phyloP scores from a whole-genome alignment of 2,888 invertebrate genomes.

The Ornithoptera alexandrae region DNA sequence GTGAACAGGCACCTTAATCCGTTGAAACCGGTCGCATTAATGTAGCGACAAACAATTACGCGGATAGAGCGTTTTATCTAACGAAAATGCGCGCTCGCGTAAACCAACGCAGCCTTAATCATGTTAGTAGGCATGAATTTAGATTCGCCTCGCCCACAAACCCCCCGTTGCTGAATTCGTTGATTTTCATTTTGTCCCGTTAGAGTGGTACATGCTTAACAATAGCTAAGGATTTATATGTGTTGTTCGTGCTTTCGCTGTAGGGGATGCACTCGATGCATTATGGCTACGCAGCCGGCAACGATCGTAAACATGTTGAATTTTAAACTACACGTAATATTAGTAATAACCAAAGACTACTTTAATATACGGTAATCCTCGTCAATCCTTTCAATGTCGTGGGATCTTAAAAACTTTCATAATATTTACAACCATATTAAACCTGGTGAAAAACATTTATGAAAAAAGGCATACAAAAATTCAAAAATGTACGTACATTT shows the following conservation, averaged over 20 bases:
- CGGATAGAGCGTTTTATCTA: slow-evolving; percentile 51
- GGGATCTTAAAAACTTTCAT: too few relatives aligned
- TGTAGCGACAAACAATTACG: slow-evolving; percentile 45
- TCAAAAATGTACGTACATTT: too few relatives aligned
- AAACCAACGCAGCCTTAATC: slow-evolving; percentile 56
- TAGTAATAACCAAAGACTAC: too few relatives aligned
- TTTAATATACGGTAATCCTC: too few relatives aligned
- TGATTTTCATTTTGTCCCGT: slow-evolving; percentile 38
- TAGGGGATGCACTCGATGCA: background rate
- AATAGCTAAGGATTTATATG: slow-evolving; percentile 24
- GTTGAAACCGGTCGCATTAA: slow-evolving; percentile 41
- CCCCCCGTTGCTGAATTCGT: slow-evolving; percentile 18
- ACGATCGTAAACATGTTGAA: background rate
- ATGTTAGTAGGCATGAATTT: slow-evolving; percentile 60
- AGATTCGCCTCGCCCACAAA: slow-evolving; percentile 43
- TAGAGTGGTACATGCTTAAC: slow-evolving; percentile 19
- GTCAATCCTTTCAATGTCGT: too few relatives aligned
- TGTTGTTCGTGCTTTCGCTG: background rate
- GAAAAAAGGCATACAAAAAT: too few relatives aligned
- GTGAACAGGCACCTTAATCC: slow-evolving; percentile 26
- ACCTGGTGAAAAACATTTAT: too few relatives aligned
- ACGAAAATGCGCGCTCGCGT: slow-evolving; percentile 45
- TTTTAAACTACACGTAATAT: too few relatives aligned
- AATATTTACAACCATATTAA: too few relatives aligned
- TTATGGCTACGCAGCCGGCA: background rate